These are phyloP conservation scores for Euplagia quadripunctaria DNA, from an alignment of 2,888 invertebrate genomes.

Conservation along the genomic window DNA sequence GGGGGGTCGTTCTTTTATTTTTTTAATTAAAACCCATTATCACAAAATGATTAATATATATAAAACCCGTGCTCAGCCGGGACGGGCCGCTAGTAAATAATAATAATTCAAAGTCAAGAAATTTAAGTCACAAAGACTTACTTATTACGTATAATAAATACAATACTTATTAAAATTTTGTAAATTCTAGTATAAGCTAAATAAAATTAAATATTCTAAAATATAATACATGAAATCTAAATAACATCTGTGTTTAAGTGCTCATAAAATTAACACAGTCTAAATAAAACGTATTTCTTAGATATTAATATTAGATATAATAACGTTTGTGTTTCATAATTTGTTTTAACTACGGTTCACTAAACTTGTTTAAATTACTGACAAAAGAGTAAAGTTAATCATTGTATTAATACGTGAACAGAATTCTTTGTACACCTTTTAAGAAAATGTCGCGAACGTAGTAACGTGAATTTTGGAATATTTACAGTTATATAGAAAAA, in stretches of 20 bases:
- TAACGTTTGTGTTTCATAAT: neutral
- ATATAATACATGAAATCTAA: neutral
- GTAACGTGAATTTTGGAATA: too few species aligned
- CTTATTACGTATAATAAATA: neutral
- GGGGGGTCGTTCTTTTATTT: too few species aligned
- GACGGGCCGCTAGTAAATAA: too few species aligned
- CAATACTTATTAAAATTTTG: neutral
- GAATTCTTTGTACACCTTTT: too few species aligned
- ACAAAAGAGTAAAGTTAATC: constrained; percentile 24
- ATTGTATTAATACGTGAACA: too few species aligned
- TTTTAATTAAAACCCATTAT: too few species aligned
- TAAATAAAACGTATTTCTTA: constrained; percentile 5
- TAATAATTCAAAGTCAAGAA: neutral
- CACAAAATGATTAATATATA: too few species aligned
- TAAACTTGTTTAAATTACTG: constrained; percentile 4
- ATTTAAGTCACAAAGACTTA: neutral
- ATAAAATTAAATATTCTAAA: constrained; percentile 5
- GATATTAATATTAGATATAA: constrained; percentile 7
- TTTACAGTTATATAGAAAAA: too few species aligned
- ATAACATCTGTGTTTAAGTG: constrained; percentile 10
- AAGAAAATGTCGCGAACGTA: too few species aligned
- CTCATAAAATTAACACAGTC: constrained; percentile 1
- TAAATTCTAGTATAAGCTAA: neutral
- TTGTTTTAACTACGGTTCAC: constrained; percentile 9
- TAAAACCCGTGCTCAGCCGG: too few species aligned